Conservation (phyloP, 2,113 vertebrate species). For the Calcarius ornatus region DNA sequence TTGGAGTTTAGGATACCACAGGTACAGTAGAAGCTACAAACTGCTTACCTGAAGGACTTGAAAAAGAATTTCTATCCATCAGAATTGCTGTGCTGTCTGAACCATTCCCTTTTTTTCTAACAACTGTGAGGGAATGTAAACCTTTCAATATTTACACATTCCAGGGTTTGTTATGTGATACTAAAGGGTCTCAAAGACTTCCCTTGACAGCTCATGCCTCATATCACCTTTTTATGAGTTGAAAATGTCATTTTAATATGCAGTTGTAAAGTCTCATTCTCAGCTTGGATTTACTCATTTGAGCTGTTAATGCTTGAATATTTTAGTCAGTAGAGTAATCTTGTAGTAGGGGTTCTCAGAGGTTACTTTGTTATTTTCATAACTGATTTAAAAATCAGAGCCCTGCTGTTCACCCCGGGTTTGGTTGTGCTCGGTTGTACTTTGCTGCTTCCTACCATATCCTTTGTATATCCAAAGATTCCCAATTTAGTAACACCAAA, state of each 20-base stretch:
- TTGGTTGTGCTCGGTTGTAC: not conserved
- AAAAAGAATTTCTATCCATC: not conserved
- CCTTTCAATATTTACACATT: not conserved
- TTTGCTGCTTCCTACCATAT: not conserved
- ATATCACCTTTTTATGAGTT: not conserved
- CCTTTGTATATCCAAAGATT: not conserved
- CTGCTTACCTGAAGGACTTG: not conserved
- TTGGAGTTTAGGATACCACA: not conserved
- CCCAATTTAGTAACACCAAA: not conserved
- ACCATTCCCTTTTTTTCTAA: not conserved
- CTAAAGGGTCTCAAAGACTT: not conserved
- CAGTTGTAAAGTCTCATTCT: not conserved
- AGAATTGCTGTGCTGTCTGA: not conserved
- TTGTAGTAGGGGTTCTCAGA: not conserved
- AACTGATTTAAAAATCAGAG: not conserved
- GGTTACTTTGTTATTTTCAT: not conserved
- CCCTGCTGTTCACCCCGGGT: not conserved
- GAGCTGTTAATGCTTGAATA: not conserved
- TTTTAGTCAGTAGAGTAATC: not conserved
- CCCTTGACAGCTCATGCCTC: not conserved
- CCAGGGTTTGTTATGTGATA: not conserved
- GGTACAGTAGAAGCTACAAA: not conserved
- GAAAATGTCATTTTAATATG: not conserved
- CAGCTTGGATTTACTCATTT: not conserved
- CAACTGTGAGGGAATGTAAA: not conserved